These are phyloP conservation scores for Dryocosmus kuriphilus DNA, from an alignment of 2,888 invertebrate genomes.

Conservation along the genomic window DNA sequence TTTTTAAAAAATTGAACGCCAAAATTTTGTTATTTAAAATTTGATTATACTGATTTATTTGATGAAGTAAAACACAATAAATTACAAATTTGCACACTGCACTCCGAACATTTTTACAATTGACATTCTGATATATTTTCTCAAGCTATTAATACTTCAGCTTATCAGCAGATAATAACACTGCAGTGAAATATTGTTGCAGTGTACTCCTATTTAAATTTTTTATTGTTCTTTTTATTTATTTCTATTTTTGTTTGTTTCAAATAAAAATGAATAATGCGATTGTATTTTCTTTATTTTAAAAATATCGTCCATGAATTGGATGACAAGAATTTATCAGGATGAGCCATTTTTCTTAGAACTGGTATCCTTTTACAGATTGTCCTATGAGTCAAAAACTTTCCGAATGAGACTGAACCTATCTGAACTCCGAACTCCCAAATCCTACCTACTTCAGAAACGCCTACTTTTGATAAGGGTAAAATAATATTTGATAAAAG, in stretches of 20 bases:
- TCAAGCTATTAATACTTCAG: not conserved
- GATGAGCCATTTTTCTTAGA: not conserved
- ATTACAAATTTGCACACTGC: not conserved
- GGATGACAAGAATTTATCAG: not conserved
- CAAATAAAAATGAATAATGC: not conserved
- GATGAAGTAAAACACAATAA: not conserved
- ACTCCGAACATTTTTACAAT: conserved; percentile 8
- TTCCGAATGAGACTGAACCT: not conserved
- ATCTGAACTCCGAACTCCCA: conserved; percentile 9
- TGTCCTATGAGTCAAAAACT: not conserved
- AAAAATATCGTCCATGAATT: not conserved
- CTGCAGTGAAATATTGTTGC: not conserved
- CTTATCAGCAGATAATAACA: conserved; percentile 35
- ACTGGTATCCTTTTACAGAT: not conserved
- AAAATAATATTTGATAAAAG: not conserved
- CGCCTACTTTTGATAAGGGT: not conserved
- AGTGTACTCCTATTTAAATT: not conserved
- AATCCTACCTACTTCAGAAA: not conserved
- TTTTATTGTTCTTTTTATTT: conserved; percentile 12
- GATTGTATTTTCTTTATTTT: not conserved
- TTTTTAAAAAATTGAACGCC: not conserved
- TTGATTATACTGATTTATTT: too few relatives aligned
- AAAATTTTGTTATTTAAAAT: too few relatives aligned
- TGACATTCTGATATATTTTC: conserved; percentile 17
- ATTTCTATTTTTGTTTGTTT: conserved; percentile 2